These are phyloP conservation scores for Willisornis vidua DNA, from an alignment of 2,113 vertebrate species.

Conservation along the genomic window DNA sequence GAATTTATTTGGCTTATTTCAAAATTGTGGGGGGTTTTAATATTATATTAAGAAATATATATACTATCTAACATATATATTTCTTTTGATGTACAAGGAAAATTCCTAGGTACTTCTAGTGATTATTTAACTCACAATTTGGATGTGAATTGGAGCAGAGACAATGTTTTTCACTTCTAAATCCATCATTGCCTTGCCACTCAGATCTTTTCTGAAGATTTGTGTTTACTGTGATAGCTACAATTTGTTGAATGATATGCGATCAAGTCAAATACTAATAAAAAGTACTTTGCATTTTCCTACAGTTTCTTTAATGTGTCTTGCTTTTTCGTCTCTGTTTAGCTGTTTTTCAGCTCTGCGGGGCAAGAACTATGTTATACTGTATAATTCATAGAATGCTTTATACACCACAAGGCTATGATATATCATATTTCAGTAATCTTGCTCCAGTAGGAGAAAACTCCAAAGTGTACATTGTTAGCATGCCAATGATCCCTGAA, in stretches of 20 bases:
- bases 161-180: not conserved
- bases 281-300: not conserved
- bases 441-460: not conserved
- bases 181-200: not conserved
- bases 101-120: not conserved
- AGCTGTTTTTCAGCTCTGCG: fast-evolving
- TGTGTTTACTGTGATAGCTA: not conserved
- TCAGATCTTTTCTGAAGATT: not conserved
- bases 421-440: not conserved
- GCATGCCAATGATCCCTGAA: fast-evolving
- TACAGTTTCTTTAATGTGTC: not conserved
- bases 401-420: not conserved
- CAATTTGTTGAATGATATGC: not conserved
- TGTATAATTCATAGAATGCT: not conserved
- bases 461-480: not conserved
- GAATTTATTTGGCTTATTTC: not conserved
- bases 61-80: not conserved
- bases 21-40: not conserved
- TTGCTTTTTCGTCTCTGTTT: not conserved
- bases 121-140: not conserved
- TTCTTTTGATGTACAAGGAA: not conserved
- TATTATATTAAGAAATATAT: not conserved
- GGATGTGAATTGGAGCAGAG: not conserved
- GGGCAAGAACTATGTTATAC: not conserved
- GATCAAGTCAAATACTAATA: not conserved